Conservation (phyloP, 2,113 vertebrate genomes). For the Enhydra lutris region DNA sequence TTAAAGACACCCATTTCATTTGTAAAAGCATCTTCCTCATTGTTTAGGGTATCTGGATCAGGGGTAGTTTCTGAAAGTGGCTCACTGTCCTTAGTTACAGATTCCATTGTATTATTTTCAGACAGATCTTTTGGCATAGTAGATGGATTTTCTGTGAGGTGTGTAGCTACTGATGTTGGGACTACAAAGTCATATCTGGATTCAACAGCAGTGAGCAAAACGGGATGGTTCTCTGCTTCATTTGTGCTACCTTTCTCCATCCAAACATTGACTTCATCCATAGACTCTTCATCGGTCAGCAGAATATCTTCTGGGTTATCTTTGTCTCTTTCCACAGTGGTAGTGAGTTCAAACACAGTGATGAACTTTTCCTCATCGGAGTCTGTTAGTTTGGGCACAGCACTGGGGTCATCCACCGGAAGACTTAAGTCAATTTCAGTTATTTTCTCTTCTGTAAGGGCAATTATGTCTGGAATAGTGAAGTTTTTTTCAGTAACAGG, state of each 20-base stretch:
- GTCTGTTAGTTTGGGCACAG: background rate
- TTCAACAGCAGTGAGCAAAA: slow-evolving; percentile 58
- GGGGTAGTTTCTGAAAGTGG: background rate
- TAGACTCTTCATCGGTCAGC: slow-evolving; percentile 24
- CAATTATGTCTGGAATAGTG: slow-evolving; percentile 1
- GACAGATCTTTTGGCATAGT: background rate
- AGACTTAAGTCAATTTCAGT: slow-evolving; percentile 1
- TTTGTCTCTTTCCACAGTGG: slow-evolving; percentile 19
- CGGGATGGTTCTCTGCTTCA: background rate
- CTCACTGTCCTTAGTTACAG: background rate
- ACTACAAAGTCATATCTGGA: slow-evolving; percentile 52
- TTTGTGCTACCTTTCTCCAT: background rate
- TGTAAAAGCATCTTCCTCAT: background rate
- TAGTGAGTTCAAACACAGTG: slow-evolving; percentile 64
- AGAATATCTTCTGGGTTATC: slow-evolving; percentile 16
- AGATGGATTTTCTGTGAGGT: background rate
- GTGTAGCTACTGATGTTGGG: background rate
- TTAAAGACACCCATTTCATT: slow-evolving; percentile 36
- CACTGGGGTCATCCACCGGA: background rate
- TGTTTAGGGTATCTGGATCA: background rate
- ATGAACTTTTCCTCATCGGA: slow-evolving; percentile 57
- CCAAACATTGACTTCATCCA: slow-evolving; percentile 5
- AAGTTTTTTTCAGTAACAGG: background rate
- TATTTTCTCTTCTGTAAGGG: slow-evolving; percentile 1
- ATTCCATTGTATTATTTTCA: background rate